phyloP scores from a whole-genome alignment of 2,888 invertebrate species.

The Apocheima hispidaria region DNA sequence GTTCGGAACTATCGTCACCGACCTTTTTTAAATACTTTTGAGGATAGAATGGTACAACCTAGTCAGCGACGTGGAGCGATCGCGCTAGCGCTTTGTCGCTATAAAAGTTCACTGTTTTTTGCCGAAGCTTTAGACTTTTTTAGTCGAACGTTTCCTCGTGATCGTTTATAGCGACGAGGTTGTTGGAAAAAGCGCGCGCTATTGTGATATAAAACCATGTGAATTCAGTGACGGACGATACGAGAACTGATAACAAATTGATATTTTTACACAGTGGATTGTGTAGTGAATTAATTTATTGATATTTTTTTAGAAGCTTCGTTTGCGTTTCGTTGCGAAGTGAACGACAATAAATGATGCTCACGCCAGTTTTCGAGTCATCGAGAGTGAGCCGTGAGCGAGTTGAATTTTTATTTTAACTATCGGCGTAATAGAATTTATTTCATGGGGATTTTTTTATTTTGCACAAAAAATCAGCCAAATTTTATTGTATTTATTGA shows the following conservation, averaged over 20 bases:
- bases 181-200: conserved; percentile 52
- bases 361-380: conserved; percentile 16
- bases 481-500: conserved; percentile 78
- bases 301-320: conserved; percentile 45
- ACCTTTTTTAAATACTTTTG: conserved; percentile 89
- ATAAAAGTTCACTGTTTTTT: conserved; percentile 4
- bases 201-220: conserved; percentile 67
- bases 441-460: conserved; percentile 31
- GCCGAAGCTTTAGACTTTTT: not conserved
- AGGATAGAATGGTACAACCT: conserved; percentile 57
- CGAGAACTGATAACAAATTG: conserved; percentile 61
- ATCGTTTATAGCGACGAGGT: conserved; percentile 1
- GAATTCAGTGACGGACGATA: conserved; percentile 47
- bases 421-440: conserved; percentile 47
- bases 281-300: conserved; percentile 65
- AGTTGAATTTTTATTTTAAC: conserved; percentile 25
- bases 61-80: conserved; percentile 64
- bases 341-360: conserved; percentile 71
- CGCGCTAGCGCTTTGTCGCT: conserved; percentile 43
- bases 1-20: conserved; percentile 93
- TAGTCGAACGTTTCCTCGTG: not conserved
- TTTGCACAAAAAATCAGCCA: conserved; percentile 63
- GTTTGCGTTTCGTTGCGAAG: conserved; percentile 51
- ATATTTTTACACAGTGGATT: conserved; percentile 46
- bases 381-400: conserved; percentile 28